These are phyloP conservation scores for Poecilia latipinna DNA, from an alignment of 2,113 vertebrate genomes.

Conservation along the genomic window DNA sequence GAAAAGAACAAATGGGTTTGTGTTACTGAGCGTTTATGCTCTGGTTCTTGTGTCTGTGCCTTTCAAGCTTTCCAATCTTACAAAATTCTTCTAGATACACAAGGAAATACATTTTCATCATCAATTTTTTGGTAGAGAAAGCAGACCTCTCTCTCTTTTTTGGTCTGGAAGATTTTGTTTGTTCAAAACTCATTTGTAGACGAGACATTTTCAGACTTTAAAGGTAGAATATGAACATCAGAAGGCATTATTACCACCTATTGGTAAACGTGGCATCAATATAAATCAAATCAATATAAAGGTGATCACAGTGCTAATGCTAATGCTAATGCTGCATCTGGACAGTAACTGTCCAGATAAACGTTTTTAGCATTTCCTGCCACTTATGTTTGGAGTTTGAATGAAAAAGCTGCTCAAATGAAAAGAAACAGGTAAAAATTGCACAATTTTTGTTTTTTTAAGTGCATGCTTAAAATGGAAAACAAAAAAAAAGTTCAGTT, in stretches of 20 bases:
- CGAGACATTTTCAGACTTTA: neutral
- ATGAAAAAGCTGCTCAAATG: neutral
- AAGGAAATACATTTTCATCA: neutral
- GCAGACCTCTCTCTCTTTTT: slow-evolving; percentile 5
- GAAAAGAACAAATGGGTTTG: neutral
- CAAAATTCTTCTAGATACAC: neutral
- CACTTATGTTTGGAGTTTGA: neutral
- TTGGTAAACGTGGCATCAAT: neutral
- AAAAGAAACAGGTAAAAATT: too few relatives aligned
- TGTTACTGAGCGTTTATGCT: slow-evolving; percentile 2
- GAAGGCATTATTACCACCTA: slow-evolving; percentile 11
- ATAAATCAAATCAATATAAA: neutral
- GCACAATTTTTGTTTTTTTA: too few relatives aligned
- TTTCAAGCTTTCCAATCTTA: slow-evolving; percentile 16
- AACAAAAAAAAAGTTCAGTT: too few relatives aligned
- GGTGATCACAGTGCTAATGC: neutral
- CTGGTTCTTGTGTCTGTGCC: neutral
- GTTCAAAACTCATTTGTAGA: neutral
- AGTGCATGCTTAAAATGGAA: too few relatives aligned
- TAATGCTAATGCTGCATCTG: neutral
- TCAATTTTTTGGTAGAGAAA: neutral
- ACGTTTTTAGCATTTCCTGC: neutral
- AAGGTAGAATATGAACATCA: neutral
- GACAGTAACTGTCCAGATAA: neutral
- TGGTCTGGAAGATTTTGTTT: neutral